A percentile compares a stretch with the other conserved stretches of the same genome.
These are phyloP conservation scores for Pherbina coryleti DNA, from an alignment of 2,888 invertebrate species.

Conservation along the genomic window DNA sequence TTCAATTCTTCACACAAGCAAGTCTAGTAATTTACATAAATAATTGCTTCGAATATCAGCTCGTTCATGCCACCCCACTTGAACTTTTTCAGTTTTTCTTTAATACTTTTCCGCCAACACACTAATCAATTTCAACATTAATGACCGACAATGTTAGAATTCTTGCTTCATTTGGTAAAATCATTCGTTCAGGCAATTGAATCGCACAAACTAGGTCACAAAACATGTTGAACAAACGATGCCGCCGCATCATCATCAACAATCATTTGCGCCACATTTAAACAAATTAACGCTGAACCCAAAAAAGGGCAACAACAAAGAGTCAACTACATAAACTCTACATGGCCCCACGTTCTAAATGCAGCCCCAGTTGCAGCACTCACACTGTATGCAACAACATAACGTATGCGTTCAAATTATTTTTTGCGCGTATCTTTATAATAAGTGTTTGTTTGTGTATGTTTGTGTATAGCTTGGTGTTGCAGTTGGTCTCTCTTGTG, in stretches of 20 bases:
- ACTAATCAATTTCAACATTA: constrained; percentile 4
- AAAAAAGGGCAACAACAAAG: constrained; percentile 17
- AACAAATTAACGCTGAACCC: constrained; percentile 34
- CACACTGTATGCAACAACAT: neutral
- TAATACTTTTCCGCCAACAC: constrained; percentile 5
- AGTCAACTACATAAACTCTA: neutral
- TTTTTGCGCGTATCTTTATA: neutral
- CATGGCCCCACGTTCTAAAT: neutral
- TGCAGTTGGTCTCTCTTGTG: neutral
- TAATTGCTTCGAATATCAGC: too few relatives aligned
- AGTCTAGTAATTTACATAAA: too few relatives aligned
- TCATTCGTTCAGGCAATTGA: constrained; percentile 10
- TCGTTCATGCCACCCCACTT: too few relatives aligned
- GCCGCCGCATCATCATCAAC: constrained; percentile 19
- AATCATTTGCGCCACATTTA: constrained; percentile 35
- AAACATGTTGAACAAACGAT: constrained; percentile 50
- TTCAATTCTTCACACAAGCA: too few relatives aligned
- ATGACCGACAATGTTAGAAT: constrained; percentile 8
- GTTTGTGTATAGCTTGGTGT: neutral
- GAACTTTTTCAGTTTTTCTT: too few relatives aligned
- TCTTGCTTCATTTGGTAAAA: neutral
- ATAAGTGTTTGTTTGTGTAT: neutral
- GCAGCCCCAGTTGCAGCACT: neutral
- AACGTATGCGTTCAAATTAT: neutral
- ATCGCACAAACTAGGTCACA: constrained; percentile 41